phyloP scores from a whole-genome alignment of 2,113 vertebrate genomes.

The Anarhynchus alexandrinus region DNA sequence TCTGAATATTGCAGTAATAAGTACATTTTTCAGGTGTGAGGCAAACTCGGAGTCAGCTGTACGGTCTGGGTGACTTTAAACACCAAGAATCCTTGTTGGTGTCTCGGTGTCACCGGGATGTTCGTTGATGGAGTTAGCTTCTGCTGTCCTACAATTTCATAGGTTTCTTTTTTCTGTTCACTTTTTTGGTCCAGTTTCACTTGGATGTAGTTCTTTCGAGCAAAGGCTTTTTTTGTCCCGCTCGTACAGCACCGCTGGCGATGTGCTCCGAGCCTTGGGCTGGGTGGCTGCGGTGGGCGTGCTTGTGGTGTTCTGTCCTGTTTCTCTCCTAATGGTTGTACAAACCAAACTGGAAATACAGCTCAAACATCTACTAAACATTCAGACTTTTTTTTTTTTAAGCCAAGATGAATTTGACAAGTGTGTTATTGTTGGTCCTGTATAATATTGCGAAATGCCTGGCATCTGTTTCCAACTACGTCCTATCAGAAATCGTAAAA shows the following conservation, averaged over 20 bases:
- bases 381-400: background rate
- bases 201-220: background rate
- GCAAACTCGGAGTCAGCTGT: background rate
- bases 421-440: conserved; percentile 23
- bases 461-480: background rate
- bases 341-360: background rate
- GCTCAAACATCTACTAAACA: background rate
- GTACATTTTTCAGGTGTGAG: background rate
- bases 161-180: background rate
- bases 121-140: background rate
- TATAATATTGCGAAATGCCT: background rate
- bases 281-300: background rate
- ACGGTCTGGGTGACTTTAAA: background rate
- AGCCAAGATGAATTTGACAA: background rate
- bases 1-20: background rate
- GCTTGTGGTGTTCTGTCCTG: background rate
- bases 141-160: background rate
- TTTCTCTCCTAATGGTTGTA: background rate
- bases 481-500: conserved; percentile 48
- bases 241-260: accelerated
- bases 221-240: background rate
- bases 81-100: background rate
- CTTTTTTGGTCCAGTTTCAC: background rate
- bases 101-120: accelerated
- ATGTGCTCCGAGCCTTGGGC: background rate